Conservation (phyloP, 1,140 invertebrate genomes). For the Phortica variegata region DNA sequence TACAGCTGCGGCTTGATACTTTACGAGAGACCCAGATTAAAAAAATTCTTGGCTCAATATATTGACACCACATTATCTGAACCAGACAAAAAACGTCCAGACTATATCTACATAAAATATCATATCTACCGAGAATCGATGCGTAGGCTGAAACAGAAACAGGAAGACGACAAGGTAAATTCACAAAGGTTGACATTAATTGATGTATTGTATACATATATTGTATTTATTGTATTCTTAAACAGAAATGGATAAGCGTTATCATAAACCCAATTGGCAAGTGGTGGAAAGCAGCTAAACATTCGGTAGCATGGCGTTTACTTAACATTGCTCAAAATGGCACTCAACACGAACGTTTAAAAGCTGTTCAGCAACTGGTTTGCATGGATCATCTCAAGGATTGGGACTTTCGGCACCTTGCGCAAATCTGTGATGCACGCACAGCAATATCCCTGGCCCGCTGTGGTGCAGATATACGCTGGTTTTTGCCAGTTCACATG, state of each 20-base stretch:
- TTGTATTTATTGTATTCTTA: no score
- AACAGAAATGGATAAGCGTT: slow-evolving; percentile 50
- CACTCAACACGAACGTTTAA: slow-evolving; percentile 51
- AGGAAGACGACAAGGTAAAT: slow-evolving; percentile 44
- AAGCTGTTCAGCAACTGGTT: slow-evolving; percentile 57
- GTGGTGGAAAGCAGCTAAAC: slow-evolving; percentile 59
- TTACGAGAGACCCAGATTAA: slow-evolving; percentile 40
- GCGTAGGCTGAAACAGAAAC: slow-evolving; percentile 44
- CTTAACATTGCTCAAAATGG: slow-evolving; percentile 56
- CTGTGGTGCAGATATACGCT: slow-evolving; percentile 59
- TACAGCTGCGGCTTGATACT: slow-evolving; percentile 46
- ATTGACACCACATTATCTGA: slow-evolving; percentile 39
- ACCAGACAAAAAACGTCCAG: slow-evolving; percentile 46
- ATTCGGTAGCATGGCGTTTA: slow-evolving; percentile 58
- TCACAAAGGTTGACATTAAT: neutral
- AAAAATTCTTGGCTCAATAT: slow-evolving; percentile 35
- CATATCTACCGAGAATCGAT: slow-evolving; percentile 55
- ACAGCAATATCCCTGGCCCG: slow-evolving; percentile 66
- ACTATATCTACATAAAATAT: slow-evolving; percentile 57
- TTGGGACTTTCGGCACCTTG: slow-evolving; percentile 66
- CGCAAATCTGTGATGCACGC: slow-evolving; percentile 66
- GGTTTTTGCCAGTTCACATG: slow-evolving; percentile 59
- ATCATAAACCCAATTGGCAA: slow-evolving; percentile 55
- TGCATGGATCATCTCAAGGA: slow-evolving; percentile 57
- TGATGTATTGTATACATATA: no score